These are phyloP conservation scores for Cebus imitator DNA, from an alignment of 2,113 vertebrate genomes.

Conservation along the genomic window DNA sequence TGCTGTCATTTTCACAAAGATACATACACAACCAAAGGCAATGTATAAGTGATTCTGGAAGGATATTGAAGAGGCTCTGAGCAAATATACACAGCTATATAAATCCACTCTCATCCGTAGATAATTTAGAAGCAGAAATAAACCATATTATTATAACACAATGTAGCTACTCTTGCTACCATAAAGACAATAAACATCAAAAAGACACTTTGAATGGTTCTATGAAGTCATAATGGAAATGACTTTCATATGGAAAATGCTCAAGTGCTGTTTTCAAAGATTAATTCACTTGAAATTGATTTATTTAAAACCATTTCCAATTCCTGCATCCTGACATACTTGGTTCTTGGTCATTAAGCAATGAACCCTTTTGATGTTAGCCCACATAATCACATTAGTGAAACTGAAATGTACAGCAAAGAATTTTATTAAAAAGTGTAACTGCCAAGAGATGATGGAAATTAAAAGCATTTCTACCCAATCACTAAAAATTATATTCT, in stretches of 20 bases:
- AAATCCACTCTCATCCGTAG: slow-evolving; percentile 50
- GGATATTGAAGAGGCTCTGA: slow-evolving; percentile 34
- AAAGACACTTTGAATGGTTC: slow-evolving; percentile 63
- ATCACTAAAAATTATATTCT: slow-evolving; percentile 78
- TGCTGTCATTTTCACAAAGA: slow-evolving; percentile 55
- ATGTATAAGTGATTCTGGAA: slow-evolving; percentile 54
- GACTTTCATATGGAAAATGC: slow-evolving; percentile 76
- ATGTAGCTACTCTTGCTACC: slow-evolving; percentile 46
- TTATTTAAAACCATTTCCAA: slow-evolving; percentile 83
- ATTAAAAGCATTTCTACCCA: slow-evolving; percentile 77
- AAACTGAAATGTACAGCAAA: slow-evolving; percentile 81
- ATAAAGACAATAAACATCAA: slow-evolving; percentile 76
- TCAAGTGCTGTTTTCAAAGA: slow-evolving; percentile 66
- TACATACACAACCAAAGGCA: slow-evolving; percentile 33
- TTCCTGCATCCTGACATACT: slow-evolving; percentile 72
- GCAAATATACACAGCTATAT: slow-evolving; percentile 46
- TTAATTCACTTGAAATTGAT: slow-evolving; percentile 80
- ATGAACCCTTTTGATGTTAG: slow-evolving; percentile 79
- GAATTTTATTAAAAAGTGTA: slow-evolving; percentile 79
- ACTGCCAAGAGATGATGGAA: slow-evolving; percentile 78
- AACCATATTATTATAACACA: slow-evolving; percentile 64
- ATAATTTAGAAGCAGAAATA: slow-evolving; percentile 69
- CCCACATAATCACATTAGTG: slow-evolving; percentile 74
- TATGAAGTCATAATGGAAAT: slow-evolving; percentile 69
- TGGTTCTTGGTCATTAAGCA: slow-evolving; percentile 81